Evolutionary conservation across 2,888 invertebrate species (phyloP), one percentile per base, ranked within the genome.

Genomic region (Drosophila yooni): DNA sequence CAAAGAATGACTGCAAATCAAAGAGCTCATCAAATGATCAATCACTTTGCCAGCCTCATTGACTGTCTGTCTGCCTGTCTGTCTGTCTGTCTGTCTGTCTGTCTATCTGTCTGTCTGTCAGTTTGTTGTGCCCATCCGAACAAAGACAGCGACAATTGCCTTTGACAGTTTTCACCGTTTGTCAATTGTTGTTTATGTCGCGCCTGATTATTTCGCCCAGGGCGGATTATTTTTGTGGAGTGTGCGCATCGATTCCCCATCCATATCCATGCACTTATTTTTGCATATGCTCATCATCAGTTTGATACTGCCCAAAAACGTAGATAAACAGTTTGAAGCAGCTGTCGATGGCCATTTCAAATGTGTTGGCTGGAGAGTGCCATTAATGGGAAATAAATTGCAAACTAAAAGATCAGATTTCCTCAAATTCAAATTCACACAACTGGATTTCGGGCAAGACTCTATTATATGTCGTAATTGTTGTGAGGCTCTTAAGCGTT

Each of bases 141-240:
- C 85, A 85, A 85, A 82, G 78, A 56, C 74, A 53, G 56, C 68
- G 67, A 88, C 89, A 90, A 87, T 90, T 84, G 85, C 85, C 78
- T 72, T 79, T 90, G 87, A 90, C 90, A 90, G 90, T 81, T 90
- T 87, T 79, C 76, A 84, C 84, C 76, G 85, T 87, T 90, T 68
- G 54, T 59, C 87, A 72, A 88, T 88, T 81, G 74, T 79, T 86
- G 88, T 79, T 76, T 71, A 69, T 71, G 71, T 76, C 79, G 70
- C 77, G 84, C 75, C 75, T 58, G 50, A 59, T 67, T 61, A 79
- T 58, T 52, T 56, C 52, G 53, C 53, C 36, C 40, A 34, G 81
- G 61, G 58, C 57, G 77, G 67, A 51, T 73, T 61, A 57, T 59
- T 54, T 50, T 11, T 38, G 70, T 64, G 59, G 36, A 70, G 59